Evolutionary conservation across 2,113 vertebrate species (phyloP).

Genomic region (Rhineura floridana): DNA sequence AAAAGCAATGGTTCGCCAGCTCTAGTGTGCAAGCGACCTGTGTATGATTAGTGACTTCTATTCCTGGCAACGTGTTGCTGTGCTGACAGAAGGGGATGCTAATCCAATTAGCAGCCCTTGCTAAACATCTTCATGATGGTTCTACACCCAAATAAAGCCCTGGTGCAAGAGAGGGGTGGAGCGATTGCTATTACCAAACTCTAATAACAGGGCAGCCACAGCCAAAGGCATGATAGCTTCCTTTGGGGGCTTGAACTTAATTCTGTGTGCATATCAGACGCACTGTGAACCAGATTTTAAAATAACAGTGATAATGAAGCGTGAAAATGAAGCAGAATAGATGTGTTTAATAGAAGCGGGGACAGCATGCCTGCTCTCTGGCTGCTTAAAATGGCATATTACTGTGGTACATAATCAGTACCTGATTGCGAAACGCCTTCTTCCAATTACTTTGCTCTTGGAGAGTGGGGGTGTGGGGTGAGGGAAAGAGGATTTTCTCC

Average conservation of each 20-base stretch:
- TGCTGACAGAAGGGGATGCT: neutral
- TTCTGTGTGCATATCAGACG: slow-evolving; percentile 24
- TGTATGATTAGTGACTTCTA: neutral
- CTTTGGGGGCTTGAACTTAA: neutral
- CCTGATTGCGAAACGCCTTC: neutral
- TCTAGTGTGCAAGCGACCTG: neutral
- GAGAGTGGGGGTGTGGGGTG: neutral
- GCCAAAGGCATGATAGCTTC: neutral
- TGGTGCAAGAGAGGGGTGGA: neutral
- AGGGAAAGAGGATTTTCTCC: neutral
- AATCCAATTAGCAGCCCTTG: neutral
- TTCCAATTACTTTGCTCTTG: neutral
- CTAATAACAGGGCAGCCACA: neutral
- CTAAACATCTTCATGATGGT: neutral
- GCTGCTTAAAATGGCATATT: neutral
- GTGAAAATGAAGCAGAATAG: neutral
- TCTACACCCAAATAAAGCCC: neutral
- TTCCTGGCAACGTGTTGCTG: neutral
- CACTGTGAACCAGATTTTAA: slow-evolving; percentile 6
- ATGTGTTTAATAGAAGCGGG: neutral
- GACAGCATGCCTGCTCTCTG: neutral
- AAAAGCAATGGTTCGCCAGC: neutral
- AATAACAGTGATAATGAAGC: slow-evolving; percentile 2
- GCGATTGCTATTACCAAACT: neutral
- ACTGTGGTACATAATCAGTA: neutral